These are phyloP conservation scores for Drosophila busckii DNA, from an alignment of 1,140 invertebrate species.

Conservation along the genomic window DNA sequence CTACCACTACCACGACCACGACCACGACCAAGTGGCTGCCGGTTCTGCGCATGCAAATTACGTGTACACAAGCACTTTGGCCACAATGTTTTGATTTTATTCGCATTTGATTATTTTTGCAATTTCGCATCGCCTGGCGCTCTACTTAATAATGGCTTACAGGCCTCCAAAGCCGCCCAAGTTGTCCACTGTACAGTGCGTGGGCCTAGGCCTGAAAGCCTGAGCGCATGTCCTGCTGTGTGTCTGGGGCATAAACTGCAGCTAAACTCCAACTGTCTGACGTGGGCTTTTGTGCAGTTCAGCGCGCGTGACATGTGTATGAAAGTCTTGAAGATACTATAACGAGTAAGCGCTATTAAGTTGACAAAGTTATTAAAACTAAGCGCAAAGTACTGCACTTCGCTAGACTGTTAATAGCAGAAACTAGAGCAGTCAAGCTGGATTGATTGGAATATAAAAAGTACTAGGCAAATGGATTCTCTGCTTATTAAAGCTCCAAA, in stretches of 20 bases:
- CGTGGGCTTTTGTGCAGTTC: conserved; percentile 44
- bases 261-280: too few relatives aligned
- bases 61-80: too few relatives aligned
- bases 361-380: too few relatives aligned
- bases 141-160: conserved; percentile 45
- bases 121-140: conserved; percentile 19
- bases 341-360: too few relatives aligned
- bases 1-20: conserved; percentile 6
- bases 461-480: too few relatives aligned
- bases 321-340: conserved; percentile 46
- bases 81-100: conserved; percentile 72
- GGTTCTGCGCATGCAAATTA: conserved; percentile 60
- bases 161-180: conserved; percentile 19
- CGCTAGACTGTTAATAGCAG: too few relatives aligned
- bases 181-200: conserved; percentile 27
- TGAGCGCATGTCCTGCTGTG: conserved; percentile 23
- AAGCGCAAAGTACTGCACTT: too few relatives aligned
- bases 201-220: conserved; percentile 35
- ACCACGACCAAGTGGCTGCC: conserved; percentile 16
- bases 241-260: conserved; percentile 34
- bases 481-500: too few relatives aligned
- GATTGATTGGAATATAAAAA: too few relatives aligned
- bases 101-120: conserved; percentile 66
- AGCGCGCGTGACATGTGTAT: conserved; percentile 66
- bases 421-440: too few relatives aligned